Conservation (phyloP, 2,113 vertebrate genomes). For the Sceloporus tristichus region DNA sequence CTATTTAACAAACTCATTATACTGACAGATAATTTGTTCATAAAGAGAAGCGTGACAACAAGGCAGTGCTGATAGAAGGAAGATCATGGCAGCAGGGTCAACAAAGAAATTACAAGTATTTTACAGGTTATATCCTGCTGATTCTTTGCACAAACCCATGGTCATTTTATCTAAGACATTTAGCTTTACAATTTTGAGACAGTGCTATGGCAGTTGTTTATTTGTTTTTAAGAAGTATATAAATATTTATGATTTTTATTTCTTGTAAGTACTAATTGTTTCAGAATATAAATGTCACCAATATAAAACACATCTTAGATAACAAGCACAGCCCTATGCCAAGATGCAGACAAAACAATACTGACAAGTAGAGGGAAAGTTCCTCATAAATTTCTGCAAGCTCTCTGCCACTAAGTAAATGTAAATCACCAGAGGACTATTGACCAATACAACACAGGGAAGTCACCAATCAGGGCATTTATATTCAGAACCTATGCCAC, state of each 20-base stretch:
- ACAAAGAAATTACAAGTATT: background rate
- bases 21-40: background rate
- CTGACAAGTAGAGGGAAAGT: slow-evolving; percentile 31
- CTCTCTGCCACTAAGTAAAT: slow-evolving; percentile 36
- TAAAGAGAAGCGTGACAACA: slow-evolving; percentile 1
- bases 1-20: slow-evolving; percentile 11
- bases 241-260: background rate
- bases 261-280: slow-evolving; percentile 23
- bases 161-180: slow-evolving; percentile 1
- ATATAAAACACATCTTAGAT: slow-evolving; percentile 6
- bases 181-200: background rate
- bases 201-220: slow-evolving; percentile 13
- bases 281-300: background rate
- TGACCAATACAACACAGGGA: background rate
- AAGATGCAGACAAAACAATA: slow-evolving; percentile 4
- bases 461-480: slow-evolving; percentile 50
- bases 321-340: background rate
- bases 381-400: slow-evolving; percentile 42
- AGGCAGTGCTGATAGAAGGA: background rate
- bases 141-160: slow-evolving; percentile 3
- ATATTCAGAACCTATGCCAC: slow-evolving; percentile 49
- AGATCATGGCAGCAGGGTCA: background rate
- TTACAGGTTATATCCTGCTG: background rate
- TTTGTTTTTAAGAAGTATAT: slow-evolving; percentile 21
- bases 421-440: background rate